Base-by-base conservation (phyloP, 2,888 invertebrate species). In the Ypsolopha scabrella region DNA sequence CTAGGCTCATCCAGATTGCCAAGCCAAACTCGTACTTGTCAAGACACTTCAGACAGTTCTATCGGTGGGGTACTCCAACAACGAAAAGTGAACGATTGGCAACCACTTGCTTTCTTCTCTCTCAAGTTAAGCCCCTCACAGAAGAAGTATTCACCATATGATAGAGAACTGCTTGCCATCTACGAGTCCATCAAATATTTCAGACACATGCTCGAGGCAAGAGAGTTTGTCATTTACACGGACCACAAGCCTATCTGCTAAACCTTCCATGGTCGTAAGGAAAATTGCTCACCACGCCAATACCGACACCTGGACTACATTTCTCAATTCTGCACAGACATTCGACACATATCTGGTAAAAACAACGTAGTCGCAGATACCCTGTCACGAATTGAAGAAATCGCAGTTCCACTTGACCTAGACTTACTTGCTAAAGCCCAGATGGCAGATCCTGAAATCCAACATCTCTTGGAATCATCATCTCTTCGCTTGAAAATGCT, bases 61-160 rank as follows among this genome's bases (percentile, higher is more conserved):
- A 59, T 72, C 6, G 75, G 72, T 1, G 68, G 67, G 6, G 64
- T 59, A 0, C 46, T 79, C 6, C 67, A 75, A 51, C 73, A 75
- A 55, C 33, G 47, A 0, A 50, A 55, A 4, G 45, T 58, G 6
- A 50, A 56, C n/a, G 7, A 52, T 1, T 64, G 65, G 62, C 53
- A 72, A 54, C 72, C 73, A 0, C 50, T 75, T 3, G 67, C 66
- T 0, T 76, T 74, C 51, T 75, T 70, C 51, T 72, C 70, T 2
- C 57, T 58, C 34, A 72, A 68, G 37, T 54, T 77, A 0, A 61
- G 54, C 6, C 45, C 60, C 10, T 51, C 68, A 0, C 64, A 80
- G 54, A 43, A 14, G 4, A 72, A 69, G n/a, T 62, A 64, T 64
- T 58, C 63, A 11, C 60, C 68, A 0, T 78, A 75, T 53, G 74